Percentiles rank a stretch among this genome's conserved stretches.
Evolutionary conservation across 2,113 vertebrate species (phyloP).

Genomic region (Todiramphus chloris): DNA sequence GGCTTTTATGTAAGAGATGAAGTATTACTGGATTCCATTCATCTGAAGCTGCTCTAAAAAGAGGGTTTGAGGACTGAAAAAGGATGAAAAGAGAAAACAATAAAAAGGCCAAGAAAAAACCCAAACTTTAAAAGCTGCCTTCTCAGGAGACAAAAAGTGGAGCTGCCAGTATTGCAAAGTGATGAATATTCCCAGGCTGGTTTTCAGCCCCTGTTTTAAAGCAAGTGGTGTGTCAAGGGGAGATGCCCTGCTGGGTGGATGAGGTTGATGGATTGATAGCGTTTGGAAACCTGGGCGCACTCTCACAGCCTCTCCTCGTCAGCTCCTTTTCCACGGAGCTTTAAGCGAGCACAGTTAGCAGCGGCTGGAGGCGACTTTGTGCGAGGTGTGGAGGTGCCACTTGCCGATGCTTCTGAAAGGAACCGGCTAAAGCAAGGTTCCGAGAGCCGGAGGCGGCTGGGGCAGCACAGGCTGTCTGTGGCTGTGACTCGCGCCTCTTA

Average conservation of each 20-base stretch:
- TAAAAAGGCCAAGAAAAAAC: not conserved
- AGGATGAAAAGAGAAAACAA: no score
- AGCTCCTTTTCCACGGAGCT: not conserved
- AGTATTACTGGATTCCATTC: not conserved
- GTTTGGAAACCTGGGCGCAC: not conserved
- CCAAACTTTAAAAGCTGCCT: not conserved
- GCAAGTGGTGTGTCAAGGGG: not conserved
- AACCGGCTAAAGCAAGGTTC: not conserved
- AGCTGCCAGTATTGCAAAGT: not conserved
- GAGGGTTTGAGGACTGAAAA: not conserved
- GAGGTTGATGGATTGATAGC: not conserved
- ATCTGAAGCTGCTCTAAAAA: not conserved
- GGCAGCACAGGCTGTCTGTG: no score
- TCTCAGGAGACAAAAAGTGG: not conserved
- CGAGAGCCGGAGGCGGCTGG: fast-evolving
- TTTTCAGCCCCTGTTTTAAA: not conserved
- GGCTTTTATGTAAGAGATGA: not conserved
- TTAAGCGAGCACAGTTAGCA: fast-evolving
- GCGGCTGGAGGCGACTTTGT: no score
- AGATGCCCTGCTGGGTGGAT: not conserved
- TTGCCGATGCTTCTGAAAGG: not conserved
- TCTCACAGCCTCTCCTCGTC: not conserved
- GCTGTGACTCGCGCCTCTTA: not conserved
- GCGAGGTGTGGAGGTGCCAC: not conserved
- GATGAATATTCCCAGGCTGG: not conserved